A percentile compares a stretch with the other conserved stretches of the same genome.
These are phyloP conservation scores for Lottia gigantea DNA, from an alignment of 2,888 invertebrate species.

Conservation along the genomic window DNA sequence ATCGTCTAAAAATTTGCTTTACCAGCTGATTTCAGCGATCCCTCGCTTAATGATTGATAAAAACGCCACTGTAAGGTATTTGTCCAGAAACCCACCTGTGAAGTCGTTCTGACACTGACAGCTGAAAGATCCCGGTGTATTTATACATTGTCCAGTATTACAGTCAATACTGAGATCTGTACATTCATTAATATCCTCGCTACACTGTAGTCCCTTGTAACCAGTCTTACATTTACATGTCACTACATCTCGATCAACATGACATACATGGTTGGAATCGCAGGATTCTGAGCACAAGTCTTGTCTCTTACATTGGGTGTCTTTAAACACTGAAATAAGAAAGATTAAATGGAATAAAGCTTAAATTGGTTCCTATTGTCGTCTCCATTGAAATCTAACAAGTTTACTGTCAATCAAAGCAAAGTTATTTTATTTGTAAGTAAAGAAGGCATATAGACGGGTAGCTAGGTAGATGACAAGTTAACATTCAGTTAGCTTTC, in stretches of 20 bases:
- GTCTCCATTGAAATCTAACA: too few species aligned
- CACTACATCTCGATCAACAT: conserved; percentile 16
- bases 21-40: too few species aligned
- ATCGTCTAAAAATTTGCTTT: too few species aligned
- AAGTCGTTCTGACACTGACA: conserved; percentile 31
- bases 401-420: too few species aligned
- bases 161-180: conserved; percentile 14
- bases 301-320: conserved; percentile 19
- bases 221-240: conserved; percentile 25
- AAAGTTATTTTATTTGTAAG: too few species aligned
- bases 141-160: conserved; percentile 32
- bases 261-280: conserved; percentile 22
- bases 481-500: too few species aligned
- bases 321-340: conserved; percentile 22
- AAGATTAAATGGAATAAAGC: not conserved
- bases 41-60: too few species aligned
- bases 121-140: conserved; percentile 20
- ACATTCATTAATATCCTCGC: conserved; percentile 29
- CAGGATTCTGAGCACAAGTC: conserved; percentile 32
- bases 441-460: too few species aligned
- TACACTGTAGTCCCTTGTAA: conserved; percentile 31
- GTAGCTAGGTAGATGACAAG: too few species aligned
- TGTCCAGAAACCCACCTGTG: conserved; percentile 20
- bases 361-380: too few species aligned
- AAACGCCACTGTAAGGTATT: too few species aligned